These are phyloP conservation scores for Rhagologus leucostigma DNA, from an alignment of 2,113 vertebrate genomes.

Conservation along the genomic window DNA sequence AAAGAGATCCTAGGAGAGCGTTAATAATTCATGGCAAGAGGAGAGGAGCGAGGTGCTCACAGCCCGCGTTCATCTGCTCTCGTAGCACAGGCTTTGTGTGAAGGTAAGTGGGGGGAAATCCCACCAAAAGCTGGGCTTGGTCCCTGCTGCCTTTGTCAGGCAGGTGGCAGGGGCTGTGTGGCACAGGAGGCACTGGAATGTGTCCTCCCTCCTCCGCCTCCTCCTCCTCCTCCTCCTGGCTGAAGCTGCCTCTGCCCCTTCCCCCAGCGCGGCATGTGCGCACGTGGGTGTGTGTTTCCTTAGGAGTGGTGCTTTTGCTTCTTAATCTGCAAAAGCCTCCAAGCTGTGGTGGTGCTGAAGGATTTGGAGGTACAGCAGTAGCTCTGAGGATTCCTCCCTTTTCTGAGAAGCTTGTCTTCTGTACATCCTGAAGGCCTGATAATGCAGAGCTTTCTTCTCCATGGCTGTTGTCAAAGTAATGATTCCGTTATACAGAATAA, in stretches of 20 bases:
- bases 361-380: background rate
- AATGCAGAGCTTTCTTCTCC: background rate
- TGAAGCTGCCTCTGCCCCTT: background rate
- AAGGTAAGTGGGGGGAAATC: slow-evolving; percentile 26
- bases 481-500: fast-evolving
- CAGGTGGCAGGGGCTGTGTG: background rate
- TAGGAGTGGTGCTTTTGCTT: background rate
- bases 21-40: slow-evolving; percentile 50
- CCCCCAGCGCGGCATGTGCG: slow-evolving; percentile 15
- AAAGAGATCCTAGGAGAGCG: background rate
- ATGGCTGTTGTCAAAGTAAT: background rate
- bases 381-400: background rate
- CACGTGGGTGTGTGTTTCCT: slow-evolving; percentile 9
- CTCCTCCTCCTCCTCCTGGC: background rate
- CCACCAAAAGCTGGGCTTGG: background rate
- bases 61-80: background rate
- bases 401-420: background rate
- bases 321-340: slow-evolving; percentile 35
- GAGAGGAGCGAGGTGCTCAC: background rate
- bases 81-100: background rate
- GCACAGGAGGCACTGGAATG: background rate
- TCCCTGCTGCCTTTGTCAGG: background rate
- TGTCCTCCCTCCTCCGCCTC: background rate
- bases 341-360: background rate
- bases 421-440: background rate